Evolutionary conservation across 2,113 vertebrate species (phyloP), one percentile per base, ranked within the genome.

Genomic region (Syrmaticus mikado): DNA sequence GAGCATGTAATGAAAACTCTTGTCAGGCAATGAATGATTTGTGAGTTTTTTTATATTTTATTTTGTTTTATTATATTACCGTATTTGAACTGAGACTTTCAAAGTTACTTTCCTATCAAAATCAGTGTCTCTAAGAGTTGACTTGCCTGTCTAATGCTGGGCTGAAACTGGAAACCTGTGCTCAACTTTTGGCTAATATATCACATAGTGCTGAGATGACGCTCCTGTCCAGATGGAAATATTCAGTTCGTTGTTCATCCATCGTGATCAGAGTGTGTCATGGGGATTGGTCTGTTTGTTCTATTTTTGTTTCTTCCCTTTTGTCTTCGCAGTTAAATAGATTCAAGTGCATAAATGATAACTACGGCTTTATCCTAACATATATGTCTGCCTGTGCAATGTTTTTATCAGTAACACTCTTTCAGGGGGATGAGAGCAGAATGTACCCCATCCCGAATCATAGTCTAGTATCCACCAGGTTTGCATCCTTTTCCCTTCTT

Each of bases 1-100:
- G 94, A 52, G 27, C 3, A 61, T 95, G 82, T 96, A 97, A 96
- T 96, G 96, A 97, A 96, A 95, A 90, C 89, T 97, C 86, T 97
- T 97, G 96, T 97, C 96, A 97, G 78, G 85, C 45, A n/a, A 22
- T 91, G 71, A 89, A 75, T 93, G 94, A 97, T 96, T 97, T 97
- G 93, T 43, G 90, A 93, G 92, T 90, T 89, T 82, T 94, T 83
- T 78, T 22, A 34, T 22, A 34, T 82, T 48, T 66, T 67, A 40
- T 32, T 20, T 89, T 48, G 27, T 86, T 92, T 90, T 92, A 76
- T 89, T 91, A 24, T 58, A 80, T 62, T 70, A 40, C 58, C 41
- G 7, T 64, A 70, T 82, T 91, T 89, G 75, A 87, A 80, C 76
- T 76, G n/a, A 94, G 86, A 48, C 13, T 36, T 97, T 96, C 43